Percentiles rank a stretch among this genome's conserved stretches.
Conservation (phyloP, 2,797 vertebrate species). For the Neoniphon sammara region DNA sequence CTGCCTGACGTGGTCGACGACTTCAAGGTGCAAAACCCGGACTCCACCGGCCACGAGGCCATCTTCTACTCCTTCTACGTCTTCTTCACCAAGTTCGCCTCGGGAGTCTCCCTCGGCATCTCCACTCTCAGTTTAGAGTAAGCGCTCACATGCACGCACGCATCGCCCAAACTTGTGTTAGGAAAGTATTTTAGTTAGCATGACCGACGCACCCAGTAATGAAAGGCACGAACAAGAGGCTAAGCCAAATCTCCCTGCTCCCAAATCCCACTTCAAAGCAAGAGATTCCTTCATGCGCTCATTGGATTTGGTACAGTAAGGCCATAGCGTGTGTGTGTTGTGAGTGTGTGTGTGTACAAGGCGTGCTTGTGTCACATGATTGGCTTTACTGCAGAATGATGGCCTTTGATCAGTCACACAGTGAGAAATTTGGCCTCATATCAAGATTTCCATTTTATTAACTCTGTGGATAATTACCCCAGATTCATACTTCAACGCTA, state of each 20-base stretch:
- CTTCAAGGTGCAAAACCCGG: conserved; percentile 92
- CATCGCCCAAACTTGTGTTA: not conserved
- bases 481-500: not conserved
- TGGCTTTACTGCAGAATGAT: conserved; percentile 15
- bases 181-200: not conserved
- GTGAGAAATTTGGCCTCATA: conserved; percentile 2
- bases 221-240: conserved; percentile 15
- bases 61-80: conserved; percentile 99
- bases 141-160: conserved; percentile 67
- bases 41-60: conserved; percentile 89
- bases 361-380: conserved; percentile 44
- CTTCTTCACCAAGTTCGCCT: conserved; percentile 98
- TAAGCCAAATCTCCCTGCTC: conserved; percentile 54
- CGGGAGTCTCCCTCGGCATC: conserved; percentile 93
- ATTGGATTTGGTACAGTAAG: conserved; percentile 52
- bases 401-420: conserved; percentile 35
- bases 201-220: not conserved
- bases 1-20: conserved; percentile 95
- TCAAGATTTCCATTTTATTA: conserved; percentile 12
- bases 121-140: conserved; percentile 97
- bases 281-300: conserved; percentile 31
- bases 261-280: conserved; percentile 71
- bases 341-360: not conserved
- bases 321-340: conserved; percentile 5
- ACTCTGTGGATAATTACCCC: conserved; percentile 9